A percentile compares a stretch with the other conserved stretches of the same genome.
Conservation (phyloP, 2,888 invertebrate species). For the Rotaria magnacalcarata region DNA sequence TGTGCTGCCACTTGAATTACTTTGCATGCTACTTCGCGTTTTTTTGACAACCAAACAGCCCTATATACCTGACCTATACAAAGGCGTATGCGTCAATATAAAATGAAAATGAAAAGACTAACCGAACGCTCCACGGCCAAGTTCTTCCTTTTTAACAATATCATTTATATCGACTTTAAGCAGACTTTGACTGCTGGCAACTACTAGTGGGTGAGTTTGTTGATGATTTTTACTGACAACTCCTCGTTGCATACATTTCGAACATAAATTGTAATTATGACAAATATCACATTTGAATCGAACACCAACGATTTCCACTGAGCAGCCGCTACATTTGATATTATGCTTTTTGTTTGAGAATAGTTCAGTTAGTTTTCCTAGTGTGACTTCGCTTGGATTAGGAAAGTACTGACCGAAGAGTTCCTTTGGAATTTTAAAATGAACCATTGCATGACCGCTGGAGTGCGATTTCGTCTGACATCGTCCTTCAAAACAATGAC, state of each 20-base stretch:
- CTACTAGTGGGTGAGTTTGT: conserved; percentile 25
- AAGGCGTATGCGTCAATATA: no score
- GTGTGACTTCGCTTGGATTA: neutral
- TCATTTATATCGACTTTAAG: neutral
- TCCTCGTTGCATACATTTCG: neutral
- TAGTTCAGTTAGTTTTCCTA: neutral
- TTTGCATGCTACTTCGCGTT: neutral
- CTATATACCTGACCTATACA: neutral
- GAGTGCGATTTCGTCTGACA: neutral
- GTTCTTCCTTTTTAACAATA: neutral
- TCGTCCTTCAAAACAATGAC: conserved; percentile 30
- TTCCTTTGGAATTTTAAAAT: neutral
- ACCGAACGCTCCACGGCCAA: neutral
- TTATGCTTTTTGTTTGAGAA: neutral
- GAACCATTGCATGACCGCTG: neutral
- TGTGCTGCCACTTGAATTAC: neutral
- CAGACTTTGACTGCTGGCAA: neutral
- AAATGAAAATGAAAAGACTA: neutral
- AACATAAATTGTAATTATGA: conserved; percentile 27
- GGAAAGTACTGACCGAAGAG: neutral
- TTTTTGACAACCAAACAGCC: neutral
- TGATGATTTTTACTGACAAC: neutral
- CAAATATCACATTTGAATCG: conserved; percentile 41
- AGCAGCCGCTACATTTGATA: neutral
- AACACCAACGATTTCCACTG: neutral